Percentiles rank a stretch among this genome's conserved stretches.
phyloP scores from a whole-genome alignment of 2,888 invertebrate genomes.

The Conops quadrifasciatus region DNA sequence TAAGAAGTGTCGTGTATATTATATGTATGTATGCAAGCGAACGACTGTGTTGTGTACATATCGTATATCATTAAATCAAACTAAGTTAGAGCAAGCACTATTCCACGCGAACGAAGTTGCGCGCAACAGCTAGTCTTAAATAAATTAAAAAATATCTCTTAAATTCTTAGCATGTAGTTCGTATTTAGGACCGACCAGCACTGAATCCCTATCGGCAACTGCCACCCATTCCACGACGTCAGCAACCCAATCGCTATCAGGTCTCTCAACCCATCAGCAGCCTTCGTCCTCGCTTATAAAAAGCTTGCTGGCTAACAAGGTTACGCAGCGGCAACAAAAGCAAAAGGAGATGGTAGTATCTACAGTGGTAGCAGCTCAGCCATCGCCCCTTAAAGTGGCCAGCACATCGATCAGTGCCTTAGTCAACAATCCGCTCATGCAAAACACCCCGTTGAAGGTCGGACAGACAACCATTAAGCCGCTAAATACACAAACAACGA shows the following conservation, averaged over 20 bases:
- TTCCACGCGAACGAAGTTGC: too few relatives aligned
- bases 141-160: too few relatives aligned
- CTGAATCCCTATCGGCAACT: background rate
- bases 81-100: too few relatives aligned
- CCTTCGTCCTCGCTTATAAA: conserved; percentile 84
- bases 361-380: conserved; percentile 53
- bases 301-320: conserved; percentile 93
- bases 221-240: conserved; percentile 3
- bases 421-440: conserved; percentile 63
- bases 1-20: too few relatives aligned
- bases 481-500: conserved; percentile 52
- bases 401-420: conserved; percentile 62
- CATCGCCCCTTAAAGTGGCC: conserved; percentile 58
- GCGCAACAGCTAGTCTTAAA: too few relatives aligned
- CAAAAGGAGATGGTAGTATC: conserved; percentile 68
- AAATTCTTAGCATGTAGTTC: too few relatives aligned
- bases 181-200: too few relatives aligned
- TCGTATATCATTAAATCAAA: too few relatives aligned
- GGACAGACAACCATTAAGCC: conserved; percentile 64
- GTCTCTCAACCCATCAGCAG: conserved; percentile 34
- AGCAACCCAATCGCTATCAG: background rate
- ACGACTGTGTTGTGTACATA: too few relatives aligned
- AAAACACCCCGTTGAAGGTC: conserved; percentile 61
- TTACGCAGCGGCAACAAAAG: conserved; percentile 75
- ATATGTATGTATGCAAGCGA: too few relatives aligned